Evolutionary conservation across 2,888 invertebrate genomes (phyloP).

Genomic region (Lasioglossum vierecki): DNA sequence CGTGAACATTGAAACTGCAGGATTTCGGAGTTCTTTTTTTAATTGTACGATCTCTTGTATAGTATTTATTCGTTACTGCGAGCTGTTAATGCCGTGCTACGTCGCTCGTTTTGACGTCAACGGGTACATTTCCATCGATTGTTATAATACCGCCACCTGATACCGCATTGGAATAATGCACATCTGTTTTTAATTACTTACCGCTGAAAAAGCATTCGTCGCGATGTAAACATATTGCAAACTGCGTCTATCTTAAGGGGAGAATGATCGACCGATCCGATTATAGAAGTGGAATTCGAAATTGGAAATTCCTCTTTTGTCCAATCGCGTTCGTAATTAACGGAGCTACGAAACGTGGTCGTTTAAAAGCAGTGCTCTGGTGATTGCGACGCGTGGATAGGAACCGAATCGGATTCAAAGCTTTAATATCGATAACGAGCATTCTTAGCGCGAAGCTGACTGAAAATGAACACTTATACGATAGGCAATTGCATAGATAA

Average conservation of each 20-base stretch:
- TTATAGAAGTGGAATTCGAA: background rate
- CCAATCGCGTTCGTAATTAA: background rate
- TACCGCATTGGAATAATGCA: conserved; percentile 23
- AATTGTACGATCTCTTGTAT: no score
- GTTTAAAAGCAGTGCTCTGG: background rate
- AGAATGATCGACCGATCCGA: background rate
- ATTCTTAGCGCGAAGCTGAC: background rate
- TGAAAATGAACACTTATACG: background rate
- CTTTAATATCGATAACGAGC: background rate
- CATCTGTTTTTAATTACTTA: conserved; percentile 28
- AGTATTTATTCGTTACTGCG: background rate
- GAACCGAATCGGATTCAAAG: background rate
- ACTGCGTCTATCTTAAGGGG: background rate
- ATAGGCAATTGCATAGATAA: background rate
- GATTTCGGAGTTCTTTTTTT: background rate
- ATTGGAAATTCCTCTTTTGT: background rate
- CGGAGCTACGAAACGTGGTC: background rate
- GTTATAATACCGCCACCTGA: conserved; percentile 4
- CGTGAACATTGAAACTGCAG: background rate
- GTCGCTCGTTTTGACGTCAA: background rate
- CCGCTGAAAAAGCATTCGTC: background rate
- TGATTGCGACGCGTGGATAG: background rate
- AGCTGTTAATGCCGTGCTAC: background rate
- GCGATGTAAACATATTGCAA: background rate
- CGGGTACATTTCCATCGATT: conserved; percentile 25